Conservation (phyloP, 2,797 vertebrate species). For the Acestrorhynchus altus region DNA sequence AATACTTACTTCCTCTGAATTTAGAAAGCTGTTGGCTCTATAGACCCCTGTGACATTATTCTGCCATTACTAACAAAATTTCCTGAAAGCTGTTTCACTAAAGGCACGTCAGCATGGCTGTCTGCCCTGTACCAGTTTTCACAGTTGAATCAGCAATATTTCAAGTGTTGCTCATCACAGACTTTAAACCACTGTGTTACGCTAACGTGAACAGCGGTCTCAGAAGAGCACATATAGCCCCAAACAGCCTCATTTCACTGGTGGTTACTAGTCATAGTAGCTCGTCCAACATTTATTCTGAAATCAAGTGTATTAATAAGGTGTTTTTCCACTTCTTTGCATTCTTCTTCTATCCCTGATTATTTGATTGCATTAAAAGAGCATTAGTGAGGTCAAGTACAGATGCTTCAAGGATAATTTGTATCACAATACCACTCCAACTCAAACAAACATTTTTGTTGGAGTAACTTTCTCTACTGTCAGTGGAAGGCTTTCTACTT, state of each 20-base stretch:
- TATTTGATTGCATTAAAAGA: too few species aligned
- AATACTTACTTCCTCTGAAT: constrained; percentile 54
- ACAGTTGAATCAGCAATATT: constrained; percentile 15
- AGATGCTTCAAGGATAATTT: too few species aligned
- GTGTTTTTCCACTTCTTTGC: too few species aligned
- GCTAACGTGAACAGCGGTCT: not conserved
- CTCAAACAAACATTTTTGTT: too few species aligned
- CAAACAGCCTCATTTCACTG: not conserved
- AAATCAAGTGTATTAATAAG: too few species aligned
- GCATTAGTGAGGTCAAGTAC: too few species aligned
- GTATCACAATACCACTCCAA: too few species aligned
- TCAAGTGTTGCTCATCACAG: constrained; percentile 12
- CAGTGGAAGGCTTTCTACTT: too few species aligned
- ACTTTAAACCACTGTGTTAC: not conserved
- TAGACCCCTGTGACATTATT: constrained; percentile 64
- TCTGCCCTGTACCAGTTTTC: constrained; percentile 24
- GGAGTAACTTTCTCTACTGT: too few species aligned
- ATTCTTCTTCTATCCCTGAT: too few species aligned
- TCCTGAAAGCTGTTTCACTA: constrained; percentile 64
- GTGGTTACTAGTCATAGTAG: not conserved
- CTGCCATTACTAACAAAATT: constrained; percentile 66
- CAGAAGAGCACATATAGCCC: too few species aligned
- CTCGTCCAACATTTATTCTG: too few species aligned
- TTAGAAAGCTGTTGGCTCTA: constrained; percentile 9
- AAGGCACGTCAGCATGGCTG: constrained; percentile 57